Percentiles rank a stretch among this genome's conserved stretches.
These are phyloP conservation scores for Drosophila ficusphila DNA, from an alignment of 1,140 invertebrate species.

Conservation along the genomic window DNA sequence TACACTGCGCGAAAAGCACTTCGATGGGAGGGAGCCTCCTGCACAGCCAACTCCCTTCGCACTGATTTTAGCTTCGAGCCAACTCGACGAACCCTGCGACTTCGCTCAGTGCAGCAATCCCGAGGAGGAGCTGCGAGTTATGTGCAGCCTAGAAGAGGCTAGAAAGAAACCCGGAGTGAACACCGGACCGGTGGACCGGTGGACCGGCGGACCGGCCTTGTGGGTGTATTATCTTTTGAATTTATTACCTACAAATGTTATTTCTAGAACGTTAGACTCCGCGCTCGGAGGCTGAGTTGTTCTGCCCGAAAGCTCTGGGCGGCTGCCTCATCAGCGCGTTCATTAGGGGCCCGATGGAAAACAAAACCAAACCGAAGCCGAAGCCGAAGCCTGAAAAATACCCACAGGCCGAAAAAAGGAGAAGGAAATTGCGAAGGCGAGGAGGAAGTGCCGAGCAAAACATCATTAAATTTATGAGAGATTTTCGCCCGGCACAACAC, in stretches of 20 bases:
- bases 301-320: constrained; percentile 42
- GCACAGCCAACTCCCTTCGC: not conserved
- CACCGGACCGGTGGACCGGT: constrained; percentile 16
- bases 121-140: constrained; percentile 45
- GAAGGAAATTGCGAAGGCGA: constrained; percentile 9
- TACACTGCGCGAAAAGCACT: constrained; percentile 14
- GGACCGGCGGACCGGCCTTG: constrained; percentile 34
- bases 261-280: constrained; percentile 79
- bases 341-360: constrained; percentile 51
- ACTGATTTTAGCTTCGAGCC: too few relatives aligned
- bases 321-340: constrained; percentile 74
- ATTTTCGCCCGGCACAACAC: constrained; percentile 56
- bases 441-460: constrained; percentile 44
- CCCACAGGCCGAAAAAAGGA: not conserved
- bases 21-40: too few relatives aligned
- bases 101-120: not conserved
- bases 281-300: constrained; percentile 10
- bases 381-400: constrained; percentile 38
- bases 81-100: too few relatives aligned
- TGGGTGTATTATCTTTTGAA: constrained; percentile 82
- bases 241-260: constrained; percentile 81
- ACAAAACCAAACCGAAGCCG: too few relatives aligned
- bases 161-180: constrained; percentile 30
- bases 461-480: constrained; percentile 78
- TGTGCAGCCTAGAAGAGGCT: constrained; percentile 33